Percentiles rank a stretch among this genome's conserved stretches.
phyloP scores from a whole-genome alignment of 2,113 vertebrate genomes.

The Vanacampus margaritifer region DNA sequence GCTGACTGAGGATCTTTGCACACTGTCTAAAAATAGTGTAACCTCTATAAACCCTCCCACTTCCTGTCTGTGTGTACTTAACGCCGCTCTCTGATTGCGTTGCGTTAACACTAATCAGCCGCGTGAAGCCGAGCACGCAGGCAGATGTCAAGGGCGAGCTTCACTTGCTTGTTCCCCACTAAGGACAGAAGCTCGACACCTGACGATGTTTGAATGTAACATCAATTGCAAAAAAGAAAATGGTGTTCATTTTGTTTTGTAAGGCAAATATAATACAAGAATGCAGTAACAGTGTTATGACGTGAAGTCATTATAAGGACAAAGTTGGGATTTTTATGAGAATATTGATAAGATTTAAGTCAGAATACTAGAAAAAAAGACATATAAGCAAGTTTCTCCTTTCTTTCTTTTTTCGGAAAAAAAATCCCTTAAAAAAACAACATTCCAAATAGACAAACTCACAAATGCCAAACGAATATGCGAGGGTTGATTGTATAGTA shows the following conservation, averaged over 20 bases:
- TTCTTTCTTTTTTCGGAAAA: too few relatives aligned
- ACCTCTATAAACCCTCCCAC: conserved; percentile 43
- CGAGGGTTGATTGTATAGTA: too few relatives aligned
- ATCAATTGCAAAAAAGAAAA: neutral
- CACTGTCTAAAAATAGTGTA: conserved; percentile 60
- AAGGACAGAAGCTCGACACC: neutral
- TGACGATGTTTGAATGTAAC: neutral
- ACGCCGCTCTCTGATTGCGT: conserved; percentile 29
- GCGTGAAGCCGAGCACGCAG: neutral
- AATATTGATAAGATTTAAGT: too few relatives aligned
- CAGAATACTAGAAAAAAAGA: too few relatives aligned
- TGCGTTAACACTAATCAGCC: conserved; percentile 25
- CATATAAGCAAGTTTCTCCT: too few relatives aligned
- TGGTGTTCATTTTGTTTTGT: neutral
- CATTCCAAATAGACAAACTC: too few relatives aligned
- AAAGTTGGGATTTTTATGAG: too few relatives aligned
- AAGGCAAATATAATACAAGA: too few relatives aligned
- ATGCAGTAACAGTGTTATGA: too few relatives aligned
- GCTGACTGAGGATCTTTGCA: conserved; percentile 54
- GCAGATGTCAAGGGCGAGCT: neutral
- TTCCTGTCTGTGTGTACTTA: conserved; percentile 35
- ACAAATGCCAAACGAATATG: too few relatives aligned
- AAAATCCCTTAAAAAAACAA: too few relatives aligned
- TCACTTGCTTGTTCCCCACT: neutral
- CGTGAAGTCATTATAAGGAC: too few relatives aligned